Conservation (phyloP, 2,797 vertebrate genomes). For the Poeciliopsis infans region DNA sequence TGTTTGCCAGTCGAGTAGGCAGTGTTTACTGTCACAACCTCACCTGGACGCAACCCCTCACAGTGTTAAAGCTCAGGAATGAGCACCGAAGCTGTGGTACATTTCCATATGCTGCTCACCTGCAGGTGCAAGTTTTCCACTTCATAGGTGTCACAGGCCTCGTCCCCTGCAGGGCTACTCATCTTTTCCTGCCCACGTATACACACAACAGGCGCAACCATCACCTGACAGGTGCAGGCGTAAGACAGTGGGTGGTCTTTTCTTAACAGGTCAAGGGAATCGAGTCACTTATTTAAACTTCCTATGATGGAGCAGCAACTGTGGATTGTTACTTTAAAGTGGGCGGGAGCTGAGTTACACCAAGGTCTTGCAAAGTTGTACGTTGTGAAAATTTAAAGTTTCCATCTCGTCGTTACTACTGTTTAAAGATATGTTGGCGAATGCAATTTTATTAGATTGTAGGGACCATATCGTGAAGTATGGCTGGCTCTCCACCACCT, state of each 20-base stretch:
- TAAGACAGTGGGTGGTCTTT: constrained; percentile 17
- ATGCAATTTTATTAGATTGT: not conserved
- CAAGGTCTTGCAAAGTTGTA: not conserved
- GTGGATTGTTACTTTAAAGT: constrained; percentile 1
- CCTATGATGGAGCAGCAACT: constrained; percentile 20
- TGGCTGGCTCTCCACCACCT: not conserved
- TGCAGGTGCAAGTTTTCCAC: constrained; percentile 73
- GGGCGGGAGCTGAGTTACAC: not conserved
- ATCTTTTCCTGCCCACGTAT: constrained; percentile 45
- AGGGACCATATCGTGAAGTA: not conserved
- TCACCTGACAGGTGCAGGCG: constrained; percentile 27
- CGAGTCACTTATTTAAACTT: constrained; percentile 55
- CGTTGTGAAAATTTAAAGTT: not conserved
- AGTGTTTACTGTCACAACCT: constrained; percentile 75
- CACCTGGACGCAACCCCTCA: constrained; percentile 66
- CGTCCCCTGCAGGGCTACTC: constrained; percentile 35
- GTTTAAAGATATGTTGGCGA: not conserved
- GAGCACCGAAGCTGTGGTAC: constrained; percentile 59
- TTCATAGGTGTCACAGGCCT: constrained; percentile 61
- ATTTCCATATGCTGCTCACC: constrained; percentile 71
- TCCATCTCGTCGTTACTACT: not conserved
- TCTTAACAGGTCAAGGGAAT: constrained; percentile 59
- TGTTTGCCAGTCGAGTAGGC: constrained; percentile 40
- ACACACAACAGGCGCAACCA: constrained; percentile 15
- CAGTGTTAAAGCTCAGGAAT: constrained; percentile 52